Conservation (phyloP, 2,113 vertebrate species). For the Lepisosteus osseus region DNA sequence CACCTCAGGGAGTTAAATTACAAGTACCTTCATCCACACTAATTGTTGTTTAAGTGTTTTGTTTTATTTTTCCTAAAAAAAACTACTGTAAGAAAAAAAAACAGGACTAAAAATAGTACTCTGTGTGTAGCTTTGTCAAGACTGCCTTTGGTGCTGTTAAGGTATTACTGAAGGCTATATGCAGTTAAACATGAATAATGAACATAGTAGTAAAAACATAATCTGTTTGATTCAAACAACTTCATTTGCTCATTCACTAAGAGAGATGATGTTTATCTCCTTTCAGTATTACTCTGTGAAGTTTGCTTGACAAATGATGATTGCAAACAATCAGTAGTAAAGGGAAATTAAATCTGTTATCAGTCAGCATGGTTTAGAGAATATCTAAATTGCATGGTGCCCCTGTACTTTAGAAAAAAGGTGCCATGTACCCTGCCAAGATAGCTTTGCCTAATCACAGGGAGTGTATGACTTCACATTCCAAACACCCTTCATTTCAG, state of each 20-base stretch:
- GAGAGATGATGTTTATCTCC: too few species aligned
- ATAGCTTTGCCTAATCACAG: background rate
- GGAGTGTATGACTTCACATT: background rate
- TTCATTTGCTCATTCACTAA: constrained; percentile 19
- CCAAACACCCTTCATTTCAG: background rate
- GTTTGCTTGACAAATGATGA: too few species aligned
- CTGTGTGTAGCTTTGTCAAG: background rate
- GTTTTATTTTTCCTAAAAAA: constrained; percentile 40
- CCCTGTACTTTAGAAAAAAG: too few species aligned
- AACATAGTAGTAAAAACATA: constrained; percentile 44
- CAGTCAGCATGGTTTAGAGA: too few species aligned
- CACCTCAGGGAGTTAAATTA: background rate
- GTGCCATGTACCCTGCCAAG: too few species aligned
- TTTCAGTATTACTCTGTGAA: too few species aligned
- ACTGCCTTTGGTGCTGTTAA: constrained; percentile 11
- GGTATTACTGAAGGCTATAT: constrained; percentile 28
- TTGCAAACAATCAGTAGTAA: too few species aligned
- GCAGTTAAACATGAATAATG: constrained; percentile 61
- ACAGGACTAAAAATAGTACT: constrained; percentile 46
- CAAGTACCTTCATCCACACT: constrained; percentile 49
- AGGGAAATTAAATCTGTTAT: too few species aligned
- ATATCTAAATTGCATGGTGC: too few species aligned
- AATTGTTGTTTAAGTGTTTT: constrained; percentile 42
- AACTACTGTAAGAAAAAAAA: constrained; percentile 44
- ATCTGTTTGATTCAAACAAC: constrained; percentile 39